These are phyloP conservation scores for Corythornis leucogaster DNA, from an alignment of 2,797 vertebrate genomes.

Conservation along the genomic window DNA sequence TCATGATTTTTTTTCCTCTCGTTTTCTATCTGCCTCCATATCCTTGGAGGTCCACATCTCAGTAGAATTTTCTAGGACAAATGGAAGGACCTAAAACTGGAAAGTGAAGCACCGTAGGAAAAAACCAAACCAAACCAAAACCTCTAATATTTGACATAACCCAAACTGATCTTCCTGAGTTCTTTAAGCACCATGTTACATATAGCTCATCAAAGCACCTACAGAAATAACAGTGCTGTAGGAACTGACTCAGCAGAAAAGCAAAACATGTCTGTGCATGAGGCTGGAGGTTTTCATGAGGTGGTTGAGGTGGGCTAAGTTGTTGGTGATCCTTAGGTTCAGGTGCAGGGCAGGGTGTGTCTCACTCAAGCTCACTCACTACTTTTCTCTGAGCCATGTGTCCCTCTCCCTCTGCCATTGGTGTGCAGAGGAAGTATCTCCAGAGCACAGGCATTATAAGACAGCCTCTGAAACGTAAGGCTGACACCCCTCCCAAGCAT, in stretches of 20 bases:
- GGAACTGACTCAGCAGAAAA: neutral
- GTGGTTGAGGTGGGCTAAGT: neutral
- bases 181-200: neutral
- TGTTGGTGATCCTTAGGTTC: neutral
- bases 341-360: neutral
- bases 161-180: neutral
- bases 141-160: neutral
- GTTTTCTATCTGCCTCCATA: neutral
- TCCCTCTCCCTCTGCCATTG: rapidly evolving
- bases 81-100: neutral
- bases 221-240: neutral
- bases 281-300: neutral
- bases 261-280: rapidly evolving
- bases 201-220: neutral
- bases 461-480: neutral
- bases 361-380: neutral
- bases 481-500: neutral
- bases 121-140: neutral
- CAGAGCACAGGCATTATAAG: neutral
- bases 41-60: neutral
- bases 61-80: neutral
- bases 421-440: neutral
- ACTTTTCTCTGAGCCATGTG: neutral
- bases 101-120: neutral
- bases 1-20: neutral